phyloP scores from a whole-genome alignment of 2,113 vertebrate genomes.

The Glareola pratincola region DNA sequence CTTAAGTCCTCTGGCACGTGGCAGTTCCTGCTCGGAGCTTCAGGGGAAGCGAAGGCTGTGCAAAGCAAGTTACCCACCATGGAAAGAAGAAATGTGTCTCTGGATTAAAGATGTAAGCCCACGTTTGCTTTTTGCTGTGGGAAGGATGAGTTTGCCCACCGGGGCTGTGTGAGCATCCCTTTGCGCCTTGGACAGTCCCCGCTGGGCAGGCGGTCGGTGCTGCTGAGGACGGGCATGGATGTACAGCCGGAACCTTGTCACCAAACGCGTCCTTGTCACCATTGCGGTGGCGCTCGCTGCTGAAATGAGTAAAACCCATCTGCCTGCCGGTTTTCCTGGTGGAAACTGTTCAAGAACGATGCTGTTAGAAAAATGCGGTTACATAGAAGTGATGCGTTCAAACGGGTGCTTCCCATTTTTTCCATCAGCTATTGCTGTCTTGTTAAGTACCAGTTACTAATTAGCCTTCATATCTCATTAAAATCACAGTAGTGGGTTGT shows the following conservation, averaged over 20 bases:
- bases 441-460: conserved; percentile 29
- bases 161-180: neutral
- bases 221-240: neutral
- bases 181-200: rapidly evolving
- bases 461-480: conserved; percentile 31
- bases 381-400: neutral
- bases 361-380: neutral
- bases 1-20: neutral
- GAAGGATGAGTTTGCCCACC: neutral
- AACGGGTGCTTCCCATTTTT: neutral
- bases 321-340: neutral
- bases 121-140: neutral
- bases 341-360: neutral
- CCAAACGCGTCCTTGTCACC: neutral
- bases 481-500: neutral
- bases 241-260: neutral
- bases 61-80: neutral
- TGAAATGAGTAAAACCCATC: neutral
- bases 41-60: neutral
- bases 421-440: neutral
- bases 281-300: neutral
- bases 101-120: neutral
- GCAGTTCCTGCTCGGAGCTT: neutral
- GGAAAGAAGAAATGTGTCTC: neutral
- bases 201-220: neutral